Conservation (phyloP, 2,113 vertebrate species). For the Vulpes vulpes region DNA sequence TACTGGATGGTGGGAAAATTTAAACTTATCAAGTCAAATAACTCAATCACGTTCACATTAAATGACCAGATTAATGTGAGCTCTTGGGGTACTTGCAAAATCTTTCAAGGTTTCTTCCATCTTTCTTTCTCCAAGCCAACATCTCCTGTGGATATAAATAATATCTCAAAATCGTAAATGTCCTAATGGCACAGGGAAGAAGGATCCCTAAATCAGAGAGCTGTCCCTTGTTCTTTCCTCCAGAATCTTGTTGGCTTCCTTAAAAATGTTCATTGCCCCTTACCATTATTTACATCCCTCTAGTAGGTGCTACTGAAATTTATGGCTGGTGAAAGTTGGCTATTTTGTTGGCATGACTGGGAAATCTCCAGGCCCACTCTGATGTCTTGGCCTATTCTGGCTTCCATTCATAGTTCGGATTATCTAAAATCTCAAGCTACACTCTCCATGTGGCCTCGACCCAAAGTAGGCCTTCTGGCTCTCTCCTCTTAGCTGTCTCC, state of each 20-base stretch:
- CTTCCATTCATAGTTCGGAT: not conserved
- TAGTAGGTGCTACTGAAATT: not conserved
- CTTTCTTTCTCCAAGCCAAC: not conserved
- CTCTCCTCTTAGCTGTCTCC: not conserved
- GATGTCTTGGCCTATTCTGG: not conserved
- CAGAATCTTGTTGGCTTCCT: not conserved
- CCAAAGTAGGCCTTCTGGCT: not conserved
- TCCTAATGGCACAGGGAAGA: not conserved
- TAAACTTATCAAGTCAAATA: not conserved
- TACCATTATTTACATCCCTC: not conserved
- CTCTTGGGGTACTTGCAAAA: not conserved
- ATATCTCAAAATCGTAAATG: not conserved
- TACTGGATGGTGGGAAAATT: not conserved
- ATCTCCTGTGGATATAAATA: not conserved
- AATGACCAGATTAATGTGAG: not conserved
- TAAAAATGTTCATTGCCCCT: not conserved
- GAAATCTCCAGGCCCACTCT: not conserved
- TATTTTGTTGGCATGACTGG: not conserved
- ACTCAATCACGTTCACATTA: not conserved
- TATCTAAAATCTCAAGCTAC: constrained; percentile 1
- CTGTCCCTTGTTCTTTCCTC: not conserved
- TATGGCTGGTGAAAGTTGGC: not conserved
- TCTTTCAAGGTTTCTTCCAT: not conserved
- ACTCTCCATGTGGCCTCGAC: not conserved
- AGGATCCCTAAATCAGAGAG: not conserved